Evolutionary conservation across 2,113 vertebrate genomes (phyloP), one percentile per base, ranked within the genome.

Genomic region (Labeo rohita): DNA sequence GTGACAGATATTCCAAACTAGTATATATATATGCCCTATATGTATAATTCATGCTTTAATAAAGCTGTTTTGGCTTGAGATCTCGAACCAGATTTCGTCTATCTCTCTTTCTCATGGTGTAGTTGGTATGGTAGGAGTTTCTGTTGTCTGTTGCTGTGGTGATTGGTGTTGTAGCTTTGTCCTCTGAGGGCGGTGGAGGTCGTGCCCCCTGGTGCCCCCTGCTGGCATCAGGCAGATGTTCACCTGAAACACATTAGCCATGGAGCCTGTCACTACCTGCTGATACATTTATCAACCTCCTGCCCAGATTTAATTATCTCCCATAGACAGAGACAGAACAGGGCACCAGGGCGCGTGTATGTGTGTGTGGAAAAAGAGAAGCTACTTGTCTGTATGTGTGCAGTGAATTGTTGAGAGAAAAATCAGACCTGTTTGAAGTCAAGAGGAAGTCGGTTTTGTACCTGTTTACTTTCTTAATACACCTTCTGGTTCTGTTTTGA

Each of bases 261-360:
- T 73, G 75, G 82, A 72, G 63, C 52, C 36, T 61, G 82, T 54
- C 76, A 54, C 77, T 59, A 72, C 82, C 65, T 49, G 74, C 82
- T 61, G 75, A 79, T 83, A 72, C 86, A 84, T 87, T 84, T 68
- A 87, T 84, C 82, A 87, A 84, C 74, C 81, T 70, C 50, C 63
- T 78, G 63, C 61, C 75, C 75, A 63, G 63, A 59, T 84, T 79
- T 83, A 76, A 78, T 83, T 78, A 79, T 79, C 39, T 49, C 50
- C 50, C 43, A 23, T 59, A 78, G 74, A 70, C 70, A 28, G 72
- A 39, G 23, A 76, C 15, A 47, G 80, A 68, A 39, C 50, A 66
- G 72, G 68, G 54, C 59, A 39, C 23, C 36, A 59, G n/a, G 54
- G 5, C 23, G 16, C 16, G 56, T 23, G 73, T 23, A 6, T 39